Percentiles rank a stretch among this genome's conserved stretches.
phyloP scores from a whole-genome alignment of 2,888 invertebrate species.

The Trichopoda pennipes region DNA sequence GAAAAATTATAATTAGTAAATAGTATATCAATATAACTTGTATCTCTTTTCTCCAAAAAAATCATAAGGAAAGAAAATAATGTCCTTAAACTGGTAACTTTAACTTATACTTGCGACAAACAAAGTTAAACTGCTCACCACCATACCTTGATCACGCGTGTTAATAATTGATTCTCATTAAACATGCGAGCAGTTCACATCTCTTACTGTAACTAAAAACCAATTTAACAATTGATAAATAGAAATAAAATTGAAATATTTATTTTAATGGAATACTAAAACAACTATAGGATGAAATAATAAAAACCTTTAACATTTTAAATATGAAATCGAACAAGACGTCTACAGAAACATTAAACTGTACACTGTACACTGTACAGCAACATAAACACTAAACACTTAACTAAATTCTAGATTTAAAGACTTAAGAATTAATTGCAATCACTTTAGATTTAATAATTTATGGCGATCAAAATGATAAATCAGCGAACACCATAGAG shows the following conservation, averaged over 20 bases:
- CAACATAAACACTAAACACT: conserved; percentile 23
- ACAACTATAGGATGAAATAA: conserved; percentile 28
- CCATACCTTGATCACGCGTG: too few species aligned
- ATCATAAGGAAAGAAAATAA: too few species aligned
- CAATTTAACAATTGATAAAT: conserved; percentile 19
- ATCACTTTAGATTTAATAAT: conserved; percentile 65
- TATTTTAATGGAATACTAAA: conserved; percentile 49
- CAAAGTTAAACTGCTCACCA: too few species aligned
- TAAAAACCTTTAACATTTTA: conserved; percentile 65
- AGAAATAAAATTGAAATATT: not conserved
- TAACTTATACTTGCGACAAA: too few species aligned
- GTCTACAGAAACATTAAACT: conserved; percentile 11
- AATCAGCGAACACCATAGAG: conserved; percentile 63
- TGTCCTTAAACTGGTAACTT: too few species aligned
- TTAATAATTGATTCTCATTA: too few species aligned
- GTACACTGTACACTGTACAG: conserved; percentile 20
- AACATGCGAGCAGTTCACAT: too few species aligned
- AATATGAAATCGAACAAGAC: conserved; percentile 61
- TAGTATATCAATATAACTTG: too few species aligned
- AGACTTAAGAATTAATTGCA: conserved; percentile 58
- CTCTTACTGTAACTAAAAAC: not conserved
- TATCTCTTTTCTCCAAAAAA: too few species aligned
- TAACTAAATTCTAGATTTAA: conserved; percentile 37
- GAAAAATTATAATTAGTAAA: too few species aligned
- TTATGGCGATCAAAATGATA: conserved; percentile 68